Evolutionary conservation across 2,113 vertebrate species (phyloP), one percentile per base, ranked within the genome.

Genomic region (Sula dactylatra): DNA sequence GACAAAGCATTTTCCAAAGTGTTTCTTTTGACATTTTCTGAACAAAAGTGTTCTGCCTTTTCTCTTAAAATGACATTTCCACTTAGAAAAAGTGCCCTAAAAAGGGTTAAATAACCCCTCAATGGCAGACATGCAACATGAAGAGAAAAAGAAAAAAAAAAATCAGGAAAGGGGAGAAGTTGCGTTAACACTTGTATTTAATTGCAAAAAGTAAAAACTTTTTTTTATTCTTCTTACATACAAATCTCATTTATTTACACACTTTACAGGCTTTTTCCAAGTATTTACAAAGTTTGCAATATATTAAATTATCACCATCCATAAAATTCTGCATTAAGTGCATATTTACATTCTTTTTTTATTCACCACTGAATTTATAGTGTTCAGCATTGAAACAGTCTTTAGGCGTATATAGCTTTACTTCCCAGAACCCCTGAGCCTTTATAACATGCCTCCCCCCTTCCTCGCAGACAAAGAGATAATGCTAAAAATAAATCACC

Each of bases 191-290:
- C 66, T 85, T 65, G 81, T 18, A 83, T 90, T 98, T 98, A 95
- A 97, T 95, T 95, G 93, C 93, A 97, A 98, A 98, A 98, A 95
- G 98, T 97, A 98, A 96, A 98, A 97, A 97, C 86, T 67, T n/a
- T 56, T 61, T 84, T 91, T 94, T 56, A 84, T 91, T 95, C 55
- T 94, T 78, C 88, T 94, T 62, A 94, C 96, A 94, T 88, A 96
- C 93, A 97, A 97, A 96, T 96, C 86, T 91, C 92, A 96, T 94
- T 96, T 98, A 96, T 96, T 96, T 96, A 98, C 96, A 97, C 69
- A 96, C 85, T 97, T 96, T 96, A 96, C 96, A 95, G 31, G 80
- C 94, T 86, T 74, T 89, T 50, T 13, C 87, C 89, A 90, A 92
- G 42, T 96, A 97, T 97, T 95, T 96, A 97, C 92, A 95, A 92